phyloP scores from a whole-genome alignment of 2,113 vertebrate genomes.

The Sapajus apella region DNA sequence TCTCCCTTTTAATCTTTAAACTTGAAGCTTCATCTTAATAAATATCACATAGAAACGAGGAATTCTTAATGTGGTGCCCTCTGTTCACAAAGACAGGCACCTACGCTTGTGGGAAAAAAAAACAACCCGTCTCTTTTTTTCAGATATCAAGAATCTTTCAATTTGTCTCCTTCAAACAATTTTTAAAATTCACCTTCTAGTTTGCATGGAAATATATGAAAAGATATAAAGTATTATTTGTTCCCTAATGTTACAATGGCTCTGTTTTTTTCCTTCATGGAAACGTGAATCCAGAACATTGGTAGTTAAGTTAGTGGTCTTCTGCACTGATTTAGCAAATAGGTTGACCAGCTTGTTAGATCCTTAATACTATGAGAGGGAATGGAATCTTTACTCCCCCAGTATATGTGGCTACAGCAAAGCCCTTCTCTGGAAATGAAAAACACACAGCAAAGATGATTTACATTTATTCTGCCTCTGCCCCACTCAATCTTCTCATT shows the following conservation, averaged over 20 bases:
- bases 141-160: slow-evolving; percentile 5
- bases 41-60: not conserved
- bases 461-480: not conserved
- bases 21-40: not conserved
- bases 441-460: not conserved
- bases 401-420: slow-evolving; percentile 14
- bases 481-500: not conserved
- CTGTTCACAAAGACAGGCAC: not conserved
- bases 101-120: not conserved
- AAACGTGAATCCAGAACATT: not conserved
- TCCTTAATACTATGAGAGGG: not conserved
- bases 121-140: not conserved
- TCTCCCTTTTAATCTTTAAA: slow-evolving; percentile 19
- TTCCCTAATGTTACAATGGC: not conserved
- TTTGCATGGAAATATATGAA: slow-evolving; percentile 23
- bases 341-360: not conserved
- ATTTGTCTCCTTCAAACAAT: not conserved
- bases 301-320: not conserved
- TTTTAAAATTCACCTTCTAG: not conserved
- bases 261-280: not conserved
- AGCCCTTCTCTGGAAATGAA: not conserved
- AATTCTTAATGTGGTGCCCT: not conserved
- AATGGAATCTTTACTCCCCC: not conserved
- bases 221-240: not conserved
- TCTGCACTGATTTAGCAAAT: not conserved